A percentile compares a stretch with the other conserved stretches of the same genome.
phyloP scores from a whole-genome alignment of 2,888 invertebrate species.

The Nomada flava region DNA sequence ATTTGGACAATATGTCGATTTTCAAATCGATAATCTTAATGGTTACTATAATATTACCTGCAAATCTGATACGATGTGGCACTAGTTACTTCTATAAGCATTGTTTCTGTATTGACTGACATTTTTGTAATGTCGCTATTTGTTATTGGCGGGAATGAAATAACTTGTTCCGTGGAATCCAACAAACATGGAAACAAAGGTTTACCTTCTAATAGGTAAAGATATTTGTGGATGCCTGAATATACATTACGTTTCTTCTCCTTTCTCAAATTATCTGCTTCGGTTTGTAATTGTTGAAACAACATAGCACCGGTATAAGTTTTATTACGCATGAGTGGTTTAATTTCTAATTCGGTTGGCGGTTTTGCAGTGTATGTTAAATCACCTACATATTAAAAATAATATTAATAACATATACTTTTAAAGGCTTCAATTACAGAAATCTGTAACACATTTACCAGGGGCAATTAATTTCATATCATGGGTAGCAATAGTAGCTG shows the following conservation, averaged over 20 bases:
- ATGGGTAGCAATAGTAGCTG: slow-evolving; percentile 94
- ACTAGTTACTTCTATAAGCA: slow-evolving; percentile 92
- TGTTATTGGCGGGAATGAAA: slow-evolving; percentile 95
- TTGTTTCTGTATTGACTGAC: slow-evolving; percentile 87
- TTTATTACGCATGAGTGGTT: slow-evolving; percentile 88
- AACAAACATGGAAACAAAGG: slow-evolving; percentile 90
- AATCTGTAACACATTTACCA: slow-evolving; percentile 80
- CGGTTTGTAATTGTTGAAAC: slow-evolving; percentile 88
- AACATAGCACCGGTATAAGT: slow-evolving; percentile 88
- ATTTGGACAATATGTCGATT: neutral
- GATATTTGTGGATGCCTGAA: slow-evolving; percentile 93
- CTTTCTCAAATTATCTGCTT: slow-evolving; percentile 92
- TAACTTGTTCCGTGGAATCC: slow-evolving; percentile 88
- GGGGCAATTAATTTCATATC: slow-evolving; percentile 88
- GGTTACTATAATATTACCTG: slow-evolving; percentile 79
- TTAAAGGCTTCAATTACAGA: neutral
- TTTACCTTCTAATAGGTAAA: slow-evolving; percentile 91
- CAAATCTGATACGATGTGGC: slow-evolving; percentile 88
- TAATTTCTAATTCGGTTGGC: slow-evolving; percentile 88
- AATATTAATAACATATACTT: slow-evolving; percentile 14
- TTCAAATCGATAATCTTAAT: slow-evolving; percentile 3
- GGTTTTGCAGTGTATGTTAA: slow-evolving; percentile 89
- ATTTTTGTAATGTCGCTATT: slow-evolving; percentile 94
- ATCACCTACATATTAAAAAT: slow-evolving; percentile 83
- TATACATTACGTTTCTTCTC: slow-evolving; percentile 93